phyloP scores from a whole-genome alignment of 2,113 vertebrate genomes.

The Genyomyrus donnyi region DNA sequence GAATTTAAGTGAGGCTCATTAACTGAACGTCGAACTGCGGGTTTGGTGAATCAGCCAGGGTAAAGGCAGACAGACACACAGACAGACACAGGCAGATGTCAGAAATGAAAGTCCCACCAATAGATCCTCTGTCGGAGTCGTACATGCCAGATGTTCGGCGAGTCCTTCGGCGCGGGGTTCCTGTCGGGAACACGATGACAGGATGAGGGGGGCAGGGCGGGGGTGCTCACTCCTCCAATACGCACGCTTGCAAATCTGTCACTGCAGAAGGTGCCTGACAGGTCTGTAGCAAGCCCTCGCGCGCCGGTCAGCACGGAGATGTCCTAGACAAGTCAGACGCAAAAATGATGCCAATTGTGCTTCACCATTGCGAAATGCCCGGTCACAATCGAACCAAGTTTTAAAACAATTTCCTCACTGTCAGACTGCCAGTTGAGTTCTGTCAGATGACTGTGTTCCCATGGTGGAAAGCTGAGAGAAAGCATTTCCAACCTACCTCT shows the following conservation, averaged over 20 bases:
- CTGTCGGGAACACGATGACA: constrained; percentile 38
- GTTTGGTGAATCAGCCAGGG: background rate
- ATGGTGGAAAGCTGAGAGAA: background rate
- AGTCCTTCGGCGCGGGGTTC: constrained; percentile 60
- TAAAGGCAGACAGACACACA: background rate
- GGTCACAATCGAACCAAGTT: background rate
- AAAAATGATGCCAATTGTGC: constrained; percentile 4
- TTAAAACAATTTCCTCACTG: constrained; percentile 2
- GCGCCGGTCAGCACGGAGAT: background rate
- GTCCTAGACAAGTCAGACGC: background rate
- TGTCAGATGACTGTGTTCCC: background rate
- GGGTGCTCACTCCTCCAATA: background rate
- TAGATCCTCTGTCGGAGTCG: constrained; percentile 68
- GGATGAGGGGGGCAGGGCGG: background rate
- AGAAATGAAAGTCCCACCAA: constrained; percentile 39
- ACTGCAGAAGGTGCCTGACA: background rate
- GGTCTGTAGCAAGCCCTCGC: background rate
- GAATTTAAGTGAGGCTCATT: background rate
- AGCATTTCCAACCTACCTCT: background rate
- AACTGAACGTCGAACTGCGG: background rate
- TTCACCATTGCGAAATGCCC: constrained; percentile 1
- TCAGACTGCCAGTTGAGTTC: background rate
- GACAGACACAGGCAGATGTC: background rate
- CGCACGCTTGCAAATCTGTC: background rate
- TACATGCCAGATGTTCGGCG: constrained; percentile 68